Base-by-base conservation (phyloP, 2,888 invertebrate species). In the Hartigia nigra region DNA sequence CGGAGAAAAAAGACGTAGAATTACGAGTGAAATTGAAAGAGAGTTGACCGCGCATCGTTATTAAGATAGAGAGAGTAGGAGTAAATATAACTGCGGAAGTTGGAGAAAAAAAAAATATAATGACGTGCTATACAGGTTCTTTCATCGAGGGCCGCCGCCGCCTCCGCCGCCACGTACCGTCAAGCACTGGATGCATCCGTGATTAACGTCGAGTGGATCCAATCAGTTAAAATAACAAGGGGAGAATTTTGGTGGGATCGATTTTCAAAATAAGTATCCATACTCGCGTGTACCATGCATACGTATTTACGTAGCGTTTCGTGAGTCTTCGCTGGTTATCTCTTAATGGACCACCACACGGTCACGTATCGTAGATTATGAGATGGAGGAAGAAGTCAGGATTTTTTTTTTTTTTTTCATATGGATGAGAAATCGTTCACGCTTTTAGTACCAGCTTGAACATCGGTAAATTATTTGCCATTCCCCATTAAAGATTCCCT, bases 381-480 rank as follows among this genome's bases (percentile, higher is more conserved):
- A 55, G 55, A 55, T 55, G 23, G 23, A 55, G 35, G 35, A 35
- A 35, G 35, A 35, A 9, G 55, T 55, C 55, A 23, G 55, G 55
- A 23, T 37, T 12, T 37, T 12, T 12, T 4, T 39, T 39, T 5
- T 39, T 14, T 39, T 55, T 5, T 23, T 23, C 9, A 9, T 55
- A 55, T 55, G 55, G 55, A 55, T 55, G 23, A 55, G 55, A 23
- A 55, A 23, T 55, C 39, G 39, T 55, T 55, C 55, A 23, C 55
- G 55, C 23, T 55, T 9, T 55, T 23, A 23, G 39, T 39, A 5
- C 14, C 55, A 55, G 55, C 9, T 55, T 55, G 23, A 55, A 55
- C 23, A 2, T 55, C 55, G 32, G 12, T 72, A 72, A 72, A 72
- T 72, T 72, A 34, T 72, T 72, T 72, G 72, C 72, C 72, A 23